Evolutionary conservation across 2,888 invertebrate genomes (phyloP).

Genomic region (Microctonus hyperodae): DNA sequence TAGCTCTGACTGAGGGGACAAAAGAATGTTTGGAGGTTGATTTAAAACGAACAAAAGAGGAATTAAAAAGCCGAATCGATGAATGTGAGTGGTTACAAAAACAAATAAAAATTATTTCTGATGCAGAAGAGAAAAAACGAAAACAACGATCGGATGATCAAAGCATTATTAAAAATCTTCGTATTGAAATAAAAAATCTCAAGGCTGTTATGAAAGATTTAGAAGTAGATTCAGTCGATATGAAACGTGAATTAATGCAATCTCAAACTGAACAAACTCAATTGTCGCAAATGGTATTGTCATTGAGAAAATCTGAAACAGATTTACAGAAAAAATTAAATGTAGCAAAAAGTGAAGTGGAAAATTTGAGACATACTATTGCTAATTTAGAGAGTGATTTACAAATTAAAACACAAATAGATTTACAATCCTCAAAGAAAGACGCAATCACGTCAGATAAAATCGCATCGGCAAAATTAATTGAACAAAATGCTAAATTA

Average conservation of each 20-base stretch:
- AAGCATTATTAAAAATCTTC: constrained; percentile 47
- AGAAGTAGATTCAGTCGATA: constrained; percentile 51
- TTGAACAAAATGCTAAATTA: constrained; percentile 53
- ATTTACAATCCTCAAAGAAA: constrained; percentile 46
- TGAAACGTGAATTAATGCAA: constrained; percentile 47
- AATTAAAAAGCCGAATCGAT: constrained; percentile 65
- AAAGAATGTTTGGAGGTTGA: constrained; percentile 66
- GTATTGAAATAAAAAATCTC: constrained; percentile 49
- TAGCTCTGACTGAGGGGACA: constrained; percentile 54
- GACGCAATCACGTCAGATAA: constrained; percentile 59
- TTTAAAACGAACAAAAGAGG: constrained; percentile 63
- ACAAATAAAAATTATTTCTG: constrained; percentile 59
- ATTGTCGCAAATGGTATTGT: constrained; percentile 65
- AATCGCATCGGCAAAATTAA: constrained; percentile 53
- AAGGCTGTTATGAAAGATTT: constrained; percentile 52
- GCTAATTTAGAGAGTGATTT: constrained; percentile 47
- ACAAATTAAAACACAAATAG: constrained; percentile 40
- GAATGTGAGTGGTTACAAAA: constrained; percentile 68
- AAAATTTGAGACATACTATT: constrained; percentile 53
- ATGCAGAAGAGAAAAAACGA: constrained; percentile 52
- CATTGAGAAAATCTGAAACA: constrained; percentile 70
- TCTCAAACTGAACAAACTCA: constrained; percentile 46
- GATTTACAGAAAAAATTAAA: constrained; percentile 68
- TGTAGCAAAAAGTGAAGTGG: constrained; percentile 56
- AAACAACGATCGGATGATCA: constrained; percentile 47